Conservation (phyloP, 2,797 vertebrate genomes). For the Macroramphosus scolopax region DNA sequence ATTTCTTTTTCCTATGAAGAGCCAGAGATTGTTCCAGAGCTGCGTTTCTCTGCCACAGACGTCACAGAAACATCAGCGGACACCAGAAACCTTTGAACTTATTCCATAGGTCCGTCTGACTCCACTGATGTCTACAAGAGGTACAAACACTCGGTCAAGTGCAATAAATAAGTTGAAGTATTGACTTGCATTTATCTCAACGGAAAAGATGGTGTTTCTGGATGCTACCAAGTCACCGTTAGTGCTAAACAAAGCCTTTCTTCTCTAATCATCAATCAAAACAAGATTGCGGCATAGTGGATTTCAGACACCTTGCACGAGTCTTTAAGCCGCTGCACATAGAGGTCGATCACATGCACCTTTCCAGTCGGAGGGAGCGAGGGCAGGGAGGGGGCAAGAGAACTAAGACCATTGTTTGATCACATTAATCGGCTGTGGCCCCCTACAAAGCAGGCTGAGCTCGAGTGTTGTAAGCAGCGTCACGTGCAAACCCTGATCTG, state of each 20-base stretch:
- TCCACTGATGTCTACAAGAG: neutral
- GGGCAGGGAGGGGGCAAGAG: constrained; percentile 19
- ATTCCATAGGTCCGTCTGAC: constrained; percentile 24
- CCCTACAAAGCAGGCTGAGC: constrained; percentile 58
- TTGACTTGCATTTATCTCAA: too few relatives aligned
- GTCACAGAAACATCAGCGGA: constrained; percentile 34
- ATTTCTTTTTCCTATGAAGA: constrained; percentile 34
- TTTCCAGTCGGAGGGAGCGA: constrained; percentile 22
- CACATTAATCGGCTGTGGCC: constrained; percentile 67
- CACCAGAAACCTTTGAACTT: constrained; percentile 22
- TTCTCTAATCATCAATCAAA: constrained; percentile 42
- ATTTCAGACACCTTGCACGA: constrained; percentile 63
- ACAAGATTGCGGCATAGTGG: constrained; percentile 38
- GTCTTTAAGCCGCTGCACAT: constrained; percentile 59
- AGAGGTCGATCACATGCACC: constrained; percentile 68
- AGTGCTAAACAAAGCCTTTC: constrained; percentile 32
- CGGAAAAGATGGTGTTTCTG: neutral
- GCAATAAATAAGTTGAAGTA: neutral
- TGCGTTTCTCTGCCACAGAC: constrained; percentile 21
- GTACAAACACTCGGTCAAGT: neutral
- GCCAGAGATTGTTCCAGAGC: constrained; percentile 17
- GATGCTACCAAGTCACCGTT: neutral
- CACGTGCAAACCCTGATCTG: constrained; percentile 57
- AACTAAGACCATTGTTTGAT: constrained; percentile 72
- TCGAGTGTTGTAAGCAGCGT: constrained; percentile 51